Conservation (phyloP, 2,113 vertebrate species). For the Acinonyx jubatus region DNA sequence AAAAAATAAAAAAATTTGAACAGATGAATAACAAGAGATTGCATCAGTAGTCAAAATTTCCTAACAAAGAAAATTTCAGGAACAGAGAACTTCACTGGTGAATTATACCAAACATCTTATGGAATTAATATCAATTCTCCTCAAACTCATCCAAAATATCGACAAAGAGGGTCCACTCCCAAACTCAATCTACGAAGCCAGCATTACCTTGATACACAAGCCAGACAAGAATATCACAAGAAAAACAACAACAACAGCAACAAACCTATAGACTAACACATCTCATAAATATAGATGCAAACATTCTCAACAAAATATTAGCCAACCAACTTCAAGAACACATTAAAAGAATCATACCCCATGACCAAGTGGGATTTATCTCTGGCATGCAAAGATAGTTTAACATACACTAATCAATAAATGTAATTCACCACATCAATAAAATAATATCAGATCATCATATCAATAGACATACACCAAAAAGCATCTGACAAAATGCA, state of each 20-base stretch:
- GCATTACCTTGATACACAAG: background rate
- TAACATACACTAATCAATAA: background rate
- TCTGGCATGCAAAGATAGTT: background rate
- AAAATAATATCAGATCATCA: background rate
- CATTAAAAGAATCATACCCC: background rate
- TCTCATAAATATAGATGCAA: background rate
- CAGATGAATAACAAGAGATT: background rate
- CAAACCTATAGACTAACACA: background rate
- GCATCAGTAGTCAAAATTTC: background rate
- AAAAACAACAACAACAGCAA: background rate
- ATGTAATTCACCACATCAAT: background rate
- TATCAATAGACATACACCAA: background rate
- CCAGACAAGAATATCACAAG: background rate
- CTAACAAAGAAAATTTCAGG: background rate
- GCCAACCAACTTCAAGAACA: background rate
- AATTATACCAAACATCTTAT: background rate
- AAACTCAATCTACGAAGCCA: background rate
- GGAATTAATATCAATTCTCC: background rate
- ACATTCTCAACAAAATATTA: background rate
- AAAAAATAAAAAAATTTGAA: background rate
- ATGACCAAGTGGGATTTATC: background rate
- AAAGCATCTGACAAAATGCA: background rate
- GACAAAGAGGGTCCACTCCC: background rate
- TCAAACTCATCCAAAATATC: background rate
- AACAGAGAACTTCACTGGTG: background rate